Evolutionary conservation across 1,140 invertebrate species (phyloP).

Genomic region (Anthonomus grandis): DNA sequence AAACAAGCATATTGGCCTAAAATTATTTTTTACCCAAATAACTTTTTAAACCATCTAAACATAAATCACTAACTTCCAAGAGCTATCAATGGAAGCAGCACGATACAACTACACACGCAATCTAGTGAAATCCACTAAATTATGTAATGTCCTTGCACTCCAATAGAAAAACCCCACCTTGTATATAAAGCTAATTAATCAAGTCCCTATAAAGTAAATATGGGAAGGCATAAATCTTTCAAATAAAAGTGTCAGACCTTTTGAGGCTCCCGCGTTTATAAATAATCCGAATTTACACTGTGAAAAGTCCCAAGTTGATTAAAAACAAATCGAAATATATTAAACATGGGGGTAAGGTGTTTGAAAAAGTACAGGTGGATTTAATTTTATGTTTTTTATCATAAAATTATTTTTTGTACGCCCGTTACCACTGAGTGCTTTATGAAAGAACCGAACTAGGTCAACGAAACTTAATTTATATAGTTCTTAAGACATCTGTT

Average conservation of each 20-base stretch:
- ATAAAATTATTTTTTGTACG: no score
- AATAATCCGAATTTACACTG: slow-evolving; percentile 12
- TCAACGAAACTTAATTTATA: no score
- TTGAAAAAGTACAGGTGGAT: no score
- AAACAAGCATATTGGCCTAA: no score
- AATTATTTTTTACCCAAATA: no score
- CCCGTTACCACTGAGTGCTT: no score
- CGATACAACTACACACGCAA: background rate
- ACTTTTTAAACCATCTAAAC: no score
- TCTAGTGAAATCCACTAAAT: slow-evolving; percentile 6
- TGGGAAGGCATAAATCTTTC: slow-evolving; percentile 26
- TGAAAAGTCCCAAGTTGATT: slow-evolving; percentile 16
- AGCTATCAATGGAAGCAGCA: slow-evolving; percentile 1
- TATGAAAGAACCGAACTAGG: no score
- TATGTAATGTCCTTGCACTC: slow-evolving; percentile 4
- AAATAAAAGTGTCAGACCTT: slow-evolving; percentile 26
- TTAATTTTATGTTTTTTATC: no score
- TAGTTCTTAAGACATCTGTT: no score
- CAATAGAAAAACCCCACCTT: slow-evolving; percentile 8
- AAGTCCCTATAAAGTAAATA: slow-evolving; percentile 24
- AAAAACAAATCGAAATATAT: slow-evolving; percentile 19
- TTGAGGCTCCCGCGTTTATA: slow-evolving; percentile 21
- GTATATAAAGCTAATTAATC: slow-evolving; percentile 25
- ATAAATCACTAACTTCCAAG: background rate
- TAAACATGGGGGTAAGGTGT: no score